Base-by-base conservation (phyloP, 2,888 invertebrate species). In the Nesidiocoris tenuis region DNA sequence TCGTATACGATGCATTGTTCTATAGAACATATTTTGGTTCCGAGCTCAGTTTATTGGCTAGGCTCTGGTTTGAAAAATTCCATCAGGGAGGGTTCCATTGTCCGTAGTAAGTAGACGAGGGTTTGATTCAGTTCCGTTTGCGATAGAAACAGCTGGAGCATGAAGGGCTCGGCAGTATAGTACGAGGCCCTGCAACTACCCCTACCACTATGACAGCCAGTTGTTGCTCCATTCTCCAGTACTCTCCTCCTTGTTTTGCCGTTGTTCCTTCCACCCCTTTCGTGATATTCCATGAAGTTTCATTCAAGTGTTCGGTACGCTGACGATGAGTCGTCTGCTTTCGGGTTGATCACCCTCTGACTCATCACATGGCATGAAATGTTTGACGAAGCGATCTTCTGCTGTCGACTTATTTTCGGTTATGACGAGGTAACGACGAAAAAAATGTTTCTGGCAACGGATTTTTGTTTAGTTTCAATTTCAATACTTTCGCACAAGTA, bases 171-270 rank as follows among this genome's bases (percentile, higher is more conserved):
- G 9, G 59, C 59, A 7, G 59, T 18, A 59, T 19, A 7, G n/a
- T 59, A 59, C 39, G 39, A 39, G 39, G 39, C 39, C 12, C 39
- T 39, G 12, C 5, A 39, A 39, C 39, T 7, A 39, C 39, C 39
- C 39, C 39, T 39, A 39, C 39, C 39, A 39, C 39, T 7, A 12
- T 55, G 55, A 7, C 17, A 16, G 19, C 59, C 18, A 18, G 59
- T 19, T 59, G 59, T 18, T 18, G 19, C 59, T 59, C 16, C 59
- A 7, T 18, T 3, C 59, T 59, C 16, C 59, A 7, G 17, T 59
- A n/a, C n/a, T 59, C 59, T 59, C 59, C 59, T 59, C 59, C 19
- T 61, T 9, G 57, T 57, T 7, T 57, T 57, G 57, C 9, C 16
- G 19, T 39, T 39, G 39, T 39, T 39, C 39, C 39, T 39, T 39